Percentiles rank a stretch among this genome's conserved stretches.
Conservation (phyloP, 2,797 vertebrate species). For the Rhabdophis nuchalis region DNA sequence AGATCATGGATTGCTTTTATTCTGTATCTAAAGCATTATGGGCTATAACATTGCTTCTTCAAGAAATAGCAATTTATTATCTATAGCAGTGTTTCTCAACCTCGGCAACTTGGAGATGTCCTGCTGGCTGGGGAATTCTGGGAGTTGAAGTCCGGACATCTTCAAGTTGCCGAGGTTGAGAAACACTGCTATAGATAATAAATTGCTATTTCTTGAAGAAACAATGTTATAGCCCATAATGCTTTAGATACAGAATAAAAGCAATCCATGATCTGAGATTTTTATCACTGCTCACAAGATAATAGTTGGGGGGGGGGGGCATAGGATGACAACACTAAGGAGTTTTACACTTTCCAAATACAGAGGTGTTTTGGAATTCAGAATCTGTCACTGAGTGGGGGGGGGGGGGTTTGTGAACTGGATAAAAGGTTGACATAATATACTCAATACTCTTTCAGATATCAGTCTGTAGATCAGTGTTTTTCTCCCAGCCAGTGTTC, state of each 20-base stretch:
- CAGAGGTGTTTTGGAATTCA: neutral
- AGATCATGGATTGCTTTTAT: slow-evolving; percentile 19
- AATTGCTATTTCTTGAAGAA: slow-evolving; percentile 14
- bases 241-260: neutral
- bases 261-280: slow-evolving; percentile 15
- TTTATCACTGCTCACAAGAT: slow-evolving; percentile 29
- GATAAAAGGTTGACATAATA: neutral
- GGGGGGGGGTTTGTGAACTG: neutral
- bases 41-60: neutral
- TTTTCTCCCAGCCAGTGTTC: neutral
- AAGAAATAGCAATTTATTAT: slow-evolving; percentile 21
- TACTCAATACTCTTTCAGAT: neutral
- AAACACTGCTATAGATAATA: neutral
- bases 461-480: too few species aligned
- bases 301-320: slow-evolving; percentile 19
- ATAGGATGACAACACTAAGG: slow-evolving; percentile 24
- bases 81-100: neutral
- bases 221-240: neutral
- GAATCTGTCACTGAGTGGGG: neutral
- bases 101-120: too few species aligned
- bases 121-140: too few species aligned
- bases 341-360: neutral
- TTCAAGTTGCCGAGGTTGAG: too few species aligned
- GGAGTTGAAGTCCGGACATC: too few species aligned
- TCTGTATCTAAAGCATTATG: neutral